Evolutionary conservation across 2,888 invertebrate species (phyloP).

Genomic region (Meliscaeva auricollis): DNA sequence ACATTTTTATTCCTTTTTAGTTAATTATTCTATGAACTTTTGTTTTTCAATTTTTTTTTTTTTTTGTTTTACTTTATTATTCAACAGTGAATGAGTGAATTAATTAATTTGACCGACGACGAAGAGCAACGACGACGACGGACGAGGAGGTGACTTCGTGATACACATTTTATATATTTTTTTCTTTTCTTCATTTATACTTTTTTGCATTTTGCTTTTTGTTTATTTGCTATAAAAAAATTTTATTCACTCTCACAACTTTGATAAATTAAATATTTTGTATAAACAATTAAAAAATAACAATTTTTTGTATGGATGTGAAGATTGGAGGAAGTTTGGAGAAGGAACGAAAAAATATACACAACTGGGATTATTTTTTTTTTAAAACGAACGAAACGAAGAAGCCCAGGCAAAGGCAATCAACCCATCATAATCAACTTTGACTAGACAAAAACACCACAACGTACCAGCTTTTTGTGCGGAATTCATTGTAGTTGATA

Average conservation of each 20-base stretch:
- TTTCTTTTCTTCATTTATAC: neutral
- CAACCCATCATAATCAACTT: neutral
- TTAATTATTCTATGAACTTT: conserved; percentile 5
- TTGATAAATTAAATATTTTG: neutral
- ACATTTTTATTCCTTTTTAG: conserved; percentile 25
- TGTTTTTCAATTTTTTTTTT: too few relatives aligned
- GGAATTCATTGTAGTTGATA: conserved; percentile 73
- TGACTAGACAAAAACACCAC: conserved; percentile 11
- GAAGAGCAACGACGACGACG: conserved; percentile 34
- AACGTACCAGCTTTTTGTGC: conserved; percentile 76
- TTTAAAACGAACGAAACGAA: neutral
- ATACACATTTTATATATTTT: conserved; percentile 38
- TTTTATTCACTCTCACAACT: neutral
- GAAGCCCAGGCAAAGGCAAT: conserved; percentile 5
- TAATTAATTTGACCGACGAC: conserved; percentile 67
- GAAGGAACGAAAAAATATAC: conserved; percentile 58
- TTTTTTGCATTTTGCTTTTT: conserved; percentile 1
- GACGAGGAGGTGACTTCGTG: conserved; percentile 55
- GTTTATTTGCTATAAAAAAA: neutral
- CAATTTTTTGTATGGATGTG: too few relatives aligned
- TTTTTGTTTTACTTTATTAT: conserved; percentile 44
- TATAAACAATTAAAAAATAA: neutral
- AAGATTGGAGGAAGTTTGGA: conserved; percentile 1
- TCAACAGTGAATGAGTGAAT: conserved; percentile 67
- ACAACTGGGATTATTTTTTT: conserved; percentile 24